phyloP scores from a whole-genome alignment of 2,113 vertebrate species.

The Notothenia rossii region DNA sequence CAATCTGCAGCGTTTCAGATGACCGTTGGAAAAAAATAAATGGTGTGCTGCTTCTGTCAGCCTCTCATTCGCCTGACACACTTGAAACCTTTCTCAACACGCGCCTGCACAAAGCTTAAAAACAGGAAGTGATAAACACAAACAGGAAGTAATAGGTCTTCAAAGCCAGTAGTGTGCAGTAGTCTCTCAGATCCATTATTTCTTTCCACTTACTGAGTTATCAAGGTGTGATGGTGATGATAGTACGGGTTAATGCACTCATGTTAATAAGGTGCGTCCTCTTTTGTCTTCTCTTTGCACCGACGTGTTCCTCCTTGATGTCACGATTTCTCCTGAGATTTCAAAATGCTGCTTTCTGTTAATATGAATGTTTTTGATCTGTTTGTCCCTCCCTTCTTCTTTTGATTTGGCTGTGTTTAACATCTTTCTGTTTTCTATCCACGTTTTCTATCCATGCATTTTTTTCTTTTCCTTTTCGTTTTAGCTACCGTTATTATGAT shows the following conservation, averaged over 20 bases:
- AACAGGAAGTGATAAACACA: background rate
- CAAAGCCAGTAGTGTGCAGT: background rate
- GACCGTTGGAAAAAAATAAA: slow-evolving; percentile 12
- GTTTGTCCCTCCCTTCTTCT: slow-evolving; percentile 28
- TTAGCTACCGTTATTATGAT: slow-evolving; percentile 82
- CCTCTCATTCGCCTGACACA: slow-evolving; percentile 58
- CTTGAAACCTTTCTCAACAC: slow-evolving; percentile 35
- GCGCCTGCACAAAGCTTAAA: background rate
- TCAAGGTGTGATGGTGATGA: slow-evolving; percentile 30
- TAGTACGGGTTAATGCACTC: slow-evolving; percentile 48
- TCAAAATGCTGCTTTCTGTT: slow-evolving; percentile 70
- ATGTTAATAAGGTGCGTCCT: slow-evolving; percentile 44
- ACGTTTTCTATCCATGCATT: slow-evolving; percentile 61
- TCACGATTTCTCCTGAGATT: slow-evolving; percentile 66
- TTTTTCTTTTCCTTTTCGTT: slow-evolving; percentile 57
- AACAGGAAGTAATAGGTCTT: background rate
- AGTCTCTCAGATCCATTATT: background rate
- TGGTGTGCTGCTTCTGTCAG: slow-evolving; percentile 44
- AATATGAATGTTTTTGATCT: slow-evolving; percentile 54
- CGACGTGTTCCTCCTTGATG: slow-evolving; percentile 57
- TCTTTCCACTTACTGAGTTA: background rate
- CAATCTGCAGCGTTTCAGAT: slow-evolving; percentile 23
- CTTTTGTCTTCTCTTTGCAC: slow-evolving; percentile 46
- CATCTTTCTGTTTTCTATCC: slow-evolving; percentile 66
- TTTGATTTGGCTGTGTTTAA: slow-evolving; percentile 61